Percentiles rank a stretch among this genome's conserved stretches.
phyloP scores from a whole-genome alignment of 2,113 vertebrate genomes.

The Triplophysa rosa region DNA sequence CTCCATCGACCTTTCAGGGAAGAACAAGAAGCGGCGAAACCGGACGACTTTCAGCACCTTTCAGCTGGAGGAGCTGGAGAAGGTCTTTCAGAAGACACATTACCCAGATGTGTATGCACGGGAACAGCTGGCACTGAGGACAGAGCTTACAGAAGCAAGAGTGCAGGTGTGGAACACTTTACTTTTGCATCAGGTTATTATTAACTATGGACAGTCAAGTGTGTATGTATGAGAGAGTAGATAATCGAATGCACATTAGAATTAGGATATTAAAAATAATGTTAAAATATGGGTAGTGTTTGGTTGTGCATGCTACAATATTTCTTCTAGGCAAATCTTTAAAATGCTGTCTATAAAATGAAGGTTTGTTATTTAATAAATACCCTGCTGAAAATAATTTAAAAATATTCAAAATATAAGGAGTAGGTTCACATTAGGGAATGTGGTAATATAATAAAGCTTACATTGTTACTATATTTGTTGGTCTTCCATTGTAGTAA shows the following conservation, averaged over 20 bases:
- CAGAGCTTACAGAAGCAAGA: conserved; percentile 87
- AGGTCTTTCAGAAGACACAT: conserved; percentile 93
- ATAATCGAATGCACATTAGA: neutral
- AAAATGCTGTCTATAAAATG: no score
- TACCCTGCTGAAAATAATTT: neutral
- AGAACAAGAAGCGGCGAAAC: conserved; percentile 90
- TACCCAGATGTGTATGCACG: conserved; percentile 90
- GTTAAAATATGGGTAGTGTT: neutral
- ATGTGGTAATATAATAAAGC: no score
- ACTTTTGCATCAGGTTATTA: neutral
- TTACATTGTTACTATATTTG: no score
- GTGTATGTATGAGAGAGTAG: neutral
- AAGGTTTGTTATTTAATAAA: neutral
- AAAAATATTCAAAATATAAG: no score
- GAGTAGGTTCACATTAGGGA: no score
- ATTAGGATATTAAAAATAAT: neutral
- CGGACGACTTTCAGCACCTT: conserved; percentile 93
- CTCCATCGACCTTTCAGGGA: conserved; percentile 79
- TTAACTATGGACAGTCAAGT: neutral
- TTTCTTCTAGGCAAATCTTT: no score
- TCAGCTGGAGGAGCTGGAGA: conserved; percentile 94
- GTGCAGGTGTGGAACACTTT: conserved; percentile 80
- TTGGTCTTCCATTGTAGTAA: no score
- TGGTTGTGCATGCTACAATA: no score
- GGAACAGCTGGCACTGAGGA: conserved; percentile 89